Evolutionary conservation across 2,797 vertebrate species (phyloP).

Genomic region (Netta rufina): DNA sequence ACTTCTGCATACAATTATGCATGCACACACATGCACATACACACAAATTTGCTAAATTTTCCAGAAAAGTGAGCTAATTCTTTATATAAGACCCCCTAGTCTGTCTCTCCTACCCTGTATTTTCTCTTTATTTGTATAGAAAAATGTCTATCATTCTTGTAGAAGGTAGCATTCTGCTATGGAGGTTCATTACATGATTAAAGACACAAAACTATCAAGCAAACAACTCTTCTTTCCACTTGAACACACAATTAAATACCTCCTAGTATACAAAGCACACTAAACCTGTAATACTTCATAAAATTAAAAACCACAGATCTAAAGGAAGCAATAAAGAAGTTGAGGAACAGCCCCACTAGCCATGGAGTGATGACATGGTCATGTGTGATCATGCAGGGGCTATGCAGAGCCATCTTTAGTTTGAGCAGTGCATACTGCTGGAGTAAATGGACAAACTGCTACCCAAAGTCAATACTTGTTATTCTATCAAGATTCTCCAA

Average conservation of each 20-base stretch:
- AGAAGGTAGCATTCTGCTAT: background rate
- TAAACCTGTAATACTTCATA: background rate
- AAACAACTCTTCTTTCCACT: background rate
- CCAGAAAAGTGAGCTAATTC: background rate
- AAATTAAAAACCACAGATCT: background rate
- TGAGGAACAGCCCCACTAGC: background rate
- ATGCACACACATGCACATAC: too few species aligned
- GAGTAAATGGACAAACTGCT: background rate
- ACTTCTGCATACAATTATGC: background rate
- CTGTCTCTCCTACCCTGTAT: background rate
- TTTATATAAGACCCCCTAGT: background rate
- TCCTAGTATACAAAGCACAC: background rate
- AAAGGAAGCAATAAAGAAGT: background rate
- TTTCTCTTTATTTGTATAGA: background rate
- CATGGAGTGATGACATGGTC: background rate
- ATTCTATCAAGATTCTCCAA: background rate
- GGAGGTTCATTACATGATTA: background rate
- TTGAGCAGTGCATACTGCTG: background rate
- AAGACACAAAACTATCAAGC: background rate
- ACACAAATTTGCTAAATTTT: background rate
- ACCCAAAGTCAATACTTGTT: background rate
- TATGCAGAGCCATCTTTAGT: background rate
- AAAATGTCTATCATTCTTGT: background rate
- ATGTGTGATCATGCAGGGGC: background rate
- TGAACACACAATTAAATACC: background rate